A percentile compares a stretch with the other conserved stretches of the same genome.
phyloP scores from a whole-genome alignment of 2,113 vertebrate genomes.

The Brachyhypopomus occidentalis region DNA sequence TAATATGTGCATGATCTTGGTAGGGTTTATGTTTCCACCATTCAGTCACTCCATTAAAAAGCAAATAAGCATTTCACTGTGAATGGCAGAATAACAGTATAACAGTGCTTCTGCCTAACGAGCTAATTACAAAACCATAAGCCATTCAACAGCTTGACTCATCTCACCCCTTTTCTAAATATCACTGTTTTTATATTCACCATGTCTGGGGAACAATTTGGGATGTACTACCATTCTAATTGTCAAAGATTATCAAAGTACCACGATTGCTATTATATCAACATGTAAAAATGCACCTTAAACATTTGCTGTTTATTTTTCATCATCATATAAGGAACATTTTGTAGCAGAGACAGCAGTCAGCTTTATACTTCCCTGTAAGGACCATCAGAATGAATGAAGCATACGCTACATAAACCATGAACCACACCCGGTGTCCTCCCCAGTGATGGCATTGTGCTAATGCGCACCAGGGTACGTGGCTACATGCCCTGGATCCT shows the following conservation, averaged over 20 bases:
- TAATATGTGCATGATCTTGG: constrained; percentile 54
- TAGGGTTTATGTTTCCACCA: constrained; percentile 69
- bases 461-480: constrained; percentile 39
- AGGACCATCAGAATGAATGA: no score
- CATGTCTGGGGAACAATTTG: not conserved
- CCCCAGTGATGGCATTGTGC: constrained; percentile 63
- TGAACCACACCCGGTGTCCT: constrained; percentile 38
- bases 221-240: not conserved
- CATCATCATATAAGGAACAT: not conserved
- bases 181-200: not conserved
- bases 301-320: not conserved
- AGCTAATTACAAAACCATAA: constrained; percentile 69
- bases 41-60: constrained; percentile 68
- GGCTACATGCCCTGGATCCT: constrained; percentile 10
- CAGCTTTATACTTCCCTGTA: no score
- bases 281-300: not conserved
- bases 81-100: constrained; percentile 71
- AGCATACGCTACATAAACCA: no score
- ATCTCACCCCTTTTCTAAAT: not conserved
- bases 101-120: constrained; percentile 70
- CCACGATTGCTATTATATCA: not conserved
- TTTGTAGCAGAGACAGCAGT: not conserved
- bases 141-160: constrained; percentile 56
- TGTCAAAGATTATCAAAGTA: not conserved
- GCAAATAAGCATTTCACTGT: constrained; percentile 69